Base-by-base conservation (phyloP, 2,888 invertebrate species). In the Epirrita christyi region DNA sequence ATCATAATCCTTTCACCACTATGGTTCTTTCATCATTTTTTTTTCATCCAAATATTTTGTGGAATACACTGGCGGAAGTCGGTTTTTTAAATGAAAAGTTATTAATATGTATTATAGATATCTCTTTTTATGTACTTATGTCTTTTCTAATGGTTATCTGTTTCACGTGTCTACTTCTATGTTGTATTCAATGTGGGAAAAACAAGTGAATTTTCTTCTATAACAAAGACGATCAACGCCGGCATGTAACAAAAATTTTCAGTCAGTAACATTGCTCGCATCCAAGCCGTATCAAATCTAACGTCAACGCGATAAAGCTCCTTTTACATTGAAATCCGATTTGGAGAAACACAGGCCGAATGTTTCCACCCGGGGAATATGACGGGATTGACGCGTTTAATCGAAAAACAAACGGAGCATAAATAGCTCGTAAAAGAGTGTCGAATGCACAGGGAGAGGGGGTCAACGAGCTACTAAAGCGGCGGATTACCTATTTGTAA, bases 401-500 rank as follows among this genome's bases (percentile, higher is more conserved):
- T 80, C 80, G 80, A 80, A 80, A 81, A 81, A 74, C 80, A 80
- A 77, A 78, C 76, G 70, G 69, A 73, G 69, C 76, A 75, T 72
- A 74, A 76, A 77, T 73, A 76, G 52, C 55, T 62, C 55, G 57
- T 66, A 62, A 63, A 66, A 48, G 51, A 49, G 48, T 50, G 55
- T 47, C 38, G 55, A 51, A 46, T 49, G 53, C 36, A 48, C 56
- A 59, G 54, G 29, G 62, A 50, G n/a, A n/a, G n/a, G 46, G 52
- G 61, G 59, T 45, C 64, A 57, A 59, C 59, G 66, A 67, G 59
- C 64, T 64, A 66, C 64, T 66, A 68, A 68, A 71, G 63, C 62
- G 59, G 62, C 58, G 63, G 64, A 68, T 61, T 61, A 55, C 61
- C 63, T 63, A 63, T 56, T 66, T 59, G 57, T 55, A 57, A 61